Base-by-base conservation (phyloP, 2,797 vertebrate genomes). In the Carduelis carduelis region DNA sequence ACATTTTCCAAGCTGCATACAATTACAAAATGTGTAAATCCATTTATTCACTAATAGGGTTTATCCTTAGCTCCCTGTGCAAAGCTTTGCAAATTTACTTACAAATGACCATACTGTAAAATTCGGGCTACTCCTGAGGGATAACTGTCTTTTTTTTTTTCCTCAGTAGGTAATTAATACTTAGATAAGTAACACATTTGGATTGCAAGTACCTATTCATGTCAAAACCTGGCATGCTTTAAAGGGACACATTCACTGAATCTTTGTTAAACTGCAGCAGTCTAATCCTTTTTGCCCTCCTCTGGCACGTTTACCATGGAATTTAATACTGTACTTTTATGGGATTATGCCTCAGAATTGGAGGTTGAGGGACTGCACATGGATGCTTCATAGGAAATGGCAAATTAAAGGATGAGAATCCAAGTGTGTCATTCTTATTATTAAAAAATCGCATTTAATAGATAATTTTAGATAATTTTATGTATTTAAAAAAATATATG, bases 81-180 rank as follows among this genome's bases (percentile, higher is more conserved):
- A 90, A 23, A 84, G 32, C 55, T 84, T 89, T 82, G 63, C 23
- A 82, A 89, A 90, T 95, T 89, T 90, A 55, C 65, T 92, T 90
- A 82, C 47, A 89, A 83, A 84, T 78, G 41, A 46, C 74, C 72
- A 15, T 72, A 44, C 12, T 32, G 35, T 83, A 86, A 83, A 87
- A 80, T 75, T 70, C 20, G 47, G 72, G 26, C 14, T 84, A 52
- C 37, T 88, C 37, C 26, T 89, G n/a, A 75, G 63, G 43, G 70
- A 57, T 75, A 91, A 82, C 4, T 39, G 2, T n/a, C 9, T 39
- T 19, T 18, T 37, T 69, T 84, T 34, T 20, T 53, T 43, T 18
- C 22, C 12, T 37, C 55, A 14, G 12, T 60, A 63, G 16, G 41
- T 93, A 89, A 85, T 89, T 93, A 94, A 84, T 89, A 79, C 37